Conservation (phyloP, 2,888 invertebrate species). For the Microdon myrmicae region DNA sequence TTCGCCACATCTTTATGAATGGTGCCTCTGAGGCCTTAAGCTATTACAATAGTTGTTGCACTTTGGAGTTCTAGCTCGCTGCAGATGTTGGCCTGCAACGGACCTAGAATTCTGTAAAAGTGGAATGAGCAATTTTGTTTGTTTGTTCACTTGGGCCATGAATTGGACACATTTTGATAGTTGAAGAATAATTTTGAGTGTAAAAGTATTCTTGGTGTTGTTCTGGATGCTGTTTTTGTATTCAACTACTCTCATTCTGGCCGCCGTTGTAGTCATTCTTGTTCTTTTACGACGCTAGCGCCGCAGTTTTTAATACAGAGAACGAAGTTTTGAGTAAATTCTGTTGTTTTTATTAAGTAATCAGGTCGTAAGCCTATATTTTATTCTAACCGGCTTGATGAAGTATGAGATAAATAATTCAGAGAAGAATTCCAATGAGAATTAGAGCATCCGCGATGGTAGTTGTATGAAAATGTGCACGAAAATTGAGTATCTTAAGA, state of each 20-base stretch:
- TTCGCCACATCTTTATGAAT: constrained; percentile 19
- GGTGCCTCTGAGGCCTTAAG: constrained; percentile 14
- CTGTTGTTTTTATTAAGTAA: constrained; percentile 18
- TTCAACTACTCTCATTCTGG: constrained; percentile 15
- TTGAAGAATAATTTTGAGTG: constrained; percentile 45
- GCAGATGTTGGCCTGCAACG: constrained; percentile 39
- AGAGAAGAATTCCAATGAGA: too few relatives aligned
- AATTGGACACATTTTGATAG: constrained; percentile 50
- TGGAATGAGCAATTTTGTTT: constrained; percentile 7
- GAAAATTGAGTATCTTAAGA: too few relatives aligned
- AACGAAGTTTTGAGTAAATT: constrained; percentile 22
- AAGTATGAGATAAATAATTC: too few relatives aligned
- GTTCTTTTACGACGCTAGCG: too few relatives aligned
- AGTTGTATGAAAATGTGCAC: too few relatives aligned
- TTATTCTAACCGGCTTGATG: too few relatives aligned
- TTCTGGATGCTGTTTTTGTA: constrained; percentile 14
- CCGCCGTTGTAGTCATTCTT: constrained; percentile 41
- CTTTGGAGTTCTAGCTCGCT: constrained; percentile 42
- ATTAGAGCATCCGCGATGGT: too few relatives aligned
- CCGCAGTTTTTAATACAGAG: constrained; percentile 47
- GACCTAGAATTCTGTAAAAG: constrained; percentile 17
- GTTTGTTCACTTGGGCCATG: constrained; percentile 32
- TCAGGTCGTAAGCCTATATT: neutral
- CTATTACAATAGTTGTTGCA: constrained; percentile 47
- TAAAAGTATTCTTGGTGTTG: constrained; percentile 18